Conservation (phyloP, 2,113 vertebrate species). For the Coryphaenoides rupestris region DNA sequence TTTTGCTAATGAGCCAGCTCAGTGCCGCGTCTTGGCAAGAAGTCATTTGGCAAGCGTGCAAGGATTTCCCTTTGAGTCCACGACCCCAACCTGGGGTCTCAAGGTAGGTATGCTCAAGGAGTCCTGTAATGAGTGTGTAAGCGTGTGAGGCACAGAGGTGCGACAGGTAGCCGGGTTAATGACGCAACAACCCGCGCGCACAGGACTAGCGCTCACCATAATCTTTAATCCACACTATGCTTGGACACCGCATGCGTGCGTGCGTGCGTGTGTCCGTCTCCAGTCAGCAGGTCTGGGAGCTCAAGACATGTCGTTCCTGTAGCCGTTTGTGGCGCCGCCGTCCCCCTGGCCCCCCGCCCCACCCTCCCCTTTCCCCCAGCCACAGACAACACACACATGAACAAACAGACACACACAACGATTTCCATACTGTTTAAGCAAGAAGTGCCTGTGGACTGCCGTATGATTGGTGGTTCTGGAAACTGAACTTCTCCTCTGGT, state of each 20-base stretch:
- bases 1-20: no score
- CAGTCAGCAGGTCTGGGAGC: constrained; percentile 23
- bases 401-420: background rate
- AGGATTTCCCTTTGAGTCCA: no score
- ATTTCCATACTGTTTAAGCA: no score
- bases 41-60: no score
- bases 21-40: no score
- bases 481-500: no score
- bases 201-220: constrained; percentile 55
- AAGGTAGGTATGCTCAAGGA: constrained; percentile 23
- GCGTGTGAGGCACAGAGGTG: constrained; percentile 20
- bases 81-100: no score
- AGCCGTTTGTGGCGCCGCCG: no score
- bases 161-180: constrained; percentile 46
- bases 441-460: no score
- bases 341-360: no score
- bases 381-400: background rate
- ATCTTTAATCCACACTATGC: constrained; percentile 76
- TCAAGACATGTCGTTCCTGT: constrained; percentile 28
- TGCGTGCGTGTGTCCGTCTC: constrained; percentile 15
- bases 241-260: constrained; percentile 57
- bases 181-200: constrained; percentile 58
- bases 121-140: constrained; percentile 40
- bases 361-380: no score
- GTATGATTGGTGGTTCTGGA: no score